Percentiles rank a stretch among this genome's conserved stretches.
Evolutionary conservation across 2,113 vertebrate genomes (phyloP).

Genomic region (Octodon degus): DNA sequence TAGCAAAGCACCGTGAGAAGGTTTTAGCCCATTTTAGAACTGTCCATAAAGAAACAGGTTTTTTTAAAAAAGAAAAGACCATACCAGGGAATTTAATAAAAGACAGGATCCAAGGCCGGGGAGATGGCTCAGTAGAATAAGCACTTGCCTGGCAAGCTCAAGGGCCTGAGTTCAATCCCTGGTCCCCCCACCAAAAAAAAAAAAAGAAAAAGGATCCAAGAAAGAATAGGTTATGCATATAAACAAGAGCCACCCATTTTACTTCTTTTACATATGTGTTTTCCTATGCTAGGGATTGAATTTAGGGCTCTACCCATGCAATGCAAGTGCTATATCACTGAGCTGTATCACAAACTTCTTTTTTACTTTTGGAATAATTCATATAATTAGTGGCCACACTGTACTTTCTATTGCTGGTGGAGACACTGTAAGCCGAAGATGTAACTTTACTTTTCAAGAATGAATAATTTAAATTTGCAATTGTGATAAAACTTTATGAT

Average conservation of each 20-base stretch:
- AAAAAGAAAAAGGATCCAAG: background rate
- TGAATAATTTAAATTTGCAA: constrained; percentile 19
- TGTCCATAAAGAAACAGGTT: background rate
- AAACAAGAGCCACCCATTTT: background rate
- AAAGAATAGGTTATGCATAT: background rate
- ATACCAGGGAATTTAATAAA: background rate
- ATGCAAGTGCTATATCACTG: background rate
- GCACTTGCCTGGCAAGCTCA: too few relatives aligned
- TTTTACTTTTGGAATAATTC: constrained; percentile 4
- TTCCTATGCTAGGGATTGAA: background rate
- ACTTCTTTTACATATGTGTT: background rate
- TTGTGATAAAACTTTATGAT: constrained; percentile 36
- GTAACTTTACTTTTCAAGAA: constrained; percentile 17
- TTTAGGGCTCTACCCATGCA: background rate
- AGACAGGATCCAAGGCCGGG: background rate
- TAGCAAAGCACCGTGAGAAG: background rate
- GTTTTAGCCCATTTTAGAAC: constrained; percentile 14
- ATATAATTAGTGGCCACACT: background rate
- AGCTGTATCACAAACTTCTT: background rate
- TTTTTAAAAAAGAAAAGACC: background rate
- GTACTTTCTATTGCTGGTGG: background rate
- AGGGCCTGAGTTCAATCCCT: too few relatives aligned
- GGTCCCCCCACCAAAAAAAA: too few relatives aligned
- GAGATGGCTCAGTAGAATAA: too few relatives aligned
- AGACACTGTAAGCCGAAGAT: background rate